Evolutionary conservation across 1,140 invertebrate species (phyloP).

Genomic region (Cydia strobilella): DNA sequence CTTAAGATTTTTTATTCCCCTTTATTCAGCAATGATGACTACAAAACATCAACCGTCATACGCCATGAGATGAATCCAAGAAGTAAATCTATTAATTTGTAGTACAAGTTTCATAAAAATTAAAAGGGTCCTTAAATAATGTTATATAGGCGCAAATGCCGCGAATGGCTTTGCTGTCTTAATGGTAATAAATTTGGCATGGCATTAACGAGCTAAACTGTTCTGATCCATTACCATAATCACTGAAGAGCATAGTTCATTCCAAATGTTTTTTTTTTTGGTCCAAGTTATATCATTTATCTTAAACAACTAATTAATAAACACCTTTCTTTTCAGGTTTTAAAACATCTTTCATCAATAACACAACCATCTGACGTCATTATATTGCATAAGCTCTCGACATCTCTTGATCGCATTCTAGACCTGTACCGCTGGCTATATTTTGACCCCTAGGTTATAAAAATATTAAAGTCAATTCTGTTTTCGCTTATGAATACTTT

Average conservation of each 20-base stretch:
- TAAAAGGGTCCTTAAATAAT: background rate
- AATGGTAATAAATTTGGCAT: too few species aligned
- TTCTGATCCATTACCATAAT: background rate
- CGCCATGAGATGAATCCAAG: background rate
- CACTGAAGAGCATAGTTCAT: background rate
- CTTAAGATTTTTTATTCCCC: too few species aligned
- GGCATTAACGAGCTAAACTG: too few species aligned
- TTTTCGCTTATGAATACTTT: too few species aligned
- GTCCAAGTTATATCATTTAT: background rate
- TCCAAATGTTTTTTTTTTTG: background rate
- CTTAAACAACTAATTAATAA: background rate
- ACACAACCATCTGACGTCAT: background rate
- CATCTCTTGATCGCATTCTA: too few species aligned
- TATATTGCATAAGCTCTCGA: too few species aligned
- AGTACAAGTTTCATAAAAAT: background rate
- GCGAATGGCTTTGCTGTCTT: too few species aligned
- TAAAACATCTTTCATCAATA: constrained; percentile 5
- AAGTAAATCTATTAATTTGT: background rate
- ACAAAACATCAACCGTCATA: background rate
- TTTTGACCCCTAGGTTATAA: too few species aligned
- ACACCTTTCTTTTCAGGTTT: background rate
- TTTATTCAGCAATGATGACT: background rate
- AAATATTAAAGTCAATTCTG: too few species aligned
- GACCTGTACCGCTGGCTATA: too few species aligned
- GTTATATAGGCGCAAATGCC: background rate